phyloP scores from a whole-genome alignment of 2,797 vertebrate genomes.

The Lophius americanus region DNA sequence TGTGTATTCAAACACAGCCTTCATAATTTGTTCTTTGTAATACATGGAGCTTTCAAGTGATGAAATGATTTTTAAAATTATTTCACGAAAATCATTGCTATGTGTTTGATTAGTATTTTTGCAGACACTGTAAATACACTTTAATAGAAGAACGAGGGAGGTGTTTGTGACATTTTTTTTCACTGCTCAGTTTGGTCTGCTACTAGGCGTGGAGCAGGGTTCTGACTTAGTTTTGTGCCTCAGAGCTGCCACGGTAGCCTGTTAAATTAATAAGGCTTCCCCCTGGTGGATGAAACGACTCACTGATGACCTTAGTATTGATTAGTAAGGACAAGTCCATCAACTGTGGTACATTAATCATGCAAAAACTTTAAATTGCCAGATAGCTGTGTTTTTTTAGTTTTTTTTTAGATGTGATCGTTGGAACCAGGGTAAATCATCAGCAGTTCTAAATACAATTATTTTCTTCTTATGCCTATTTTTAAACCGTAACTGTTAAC shows the following conservation, averaged over 20 bases:
- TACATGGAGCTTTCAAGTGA: no score
- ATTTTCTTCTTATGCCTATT: constrained; percentile 1
- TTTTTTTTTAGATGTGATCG: constrained; percentile 47
- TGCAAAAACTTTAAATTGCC: constrained; percentile 21
- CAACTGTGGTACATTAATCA: constrained; percentile 11
- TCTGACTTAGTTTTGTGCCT: constrained; percentile 58
- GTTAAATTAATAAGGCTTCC: constrained; percentile 73
- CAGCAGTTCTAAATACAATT: constrained; percentile 30
- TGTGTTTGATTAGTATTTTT: not conserved
- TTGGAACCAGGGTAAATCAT: constrained; percentile 52
- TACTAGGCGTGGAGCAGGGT: constrained; percentile 33
- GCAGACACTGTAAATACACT: not conserved
- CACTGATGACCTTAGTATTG: constrained; percentile 60
- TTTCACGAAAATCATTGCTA: no score
- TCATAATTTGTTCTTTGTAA: no score
- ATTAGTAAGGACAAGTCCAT: constrained; percentile 1
- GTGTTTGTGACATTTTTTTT: not conserved
- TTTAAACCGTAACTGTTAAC: no score
- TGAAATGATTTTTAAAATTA: no score
- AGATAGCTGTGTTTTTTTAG: constrained; percentile 41
- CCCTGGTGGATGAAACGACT: constrained; percentile 70
- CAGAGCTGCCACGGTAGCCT: constrained; percentile 42
- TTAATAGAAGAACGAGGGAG: constrained; percentile 15
- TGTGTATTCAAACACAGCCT: no score
- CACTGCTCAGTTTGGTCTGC: constrained; percentile 20